Evolutionary conservation across 2,113 vertebrate genomes (phyloP).

Genomic region (Rhizomys pruinosus): DNA sequence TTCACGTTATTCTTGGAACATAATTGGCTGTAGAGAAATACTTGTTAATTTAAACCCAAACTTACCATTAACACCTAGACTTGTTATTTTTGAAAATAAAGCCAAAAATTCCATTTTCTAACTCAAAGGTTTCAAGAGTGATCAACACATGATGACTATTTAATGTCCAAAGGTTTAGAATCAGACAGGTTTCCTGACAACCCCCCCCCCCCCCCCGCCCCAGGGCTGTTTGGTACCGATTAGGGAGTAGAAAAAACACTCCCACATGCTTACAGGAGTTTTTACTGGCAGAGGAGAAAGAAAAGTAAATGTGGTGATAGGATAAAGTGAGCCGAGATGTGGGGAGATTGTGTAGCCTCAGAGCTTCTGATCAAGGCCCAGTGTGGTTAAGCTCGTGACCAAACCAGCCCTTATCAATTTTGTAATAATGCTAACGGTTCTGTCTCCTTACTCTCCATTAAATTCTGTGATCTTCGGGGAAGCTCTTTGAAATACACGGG

Average conservation of each 20-base stretch:
- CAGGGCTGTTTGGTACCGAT: conserved; percentile 38
- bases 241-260: conserved; percentile 18
- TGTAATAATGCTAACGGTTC: neutral
- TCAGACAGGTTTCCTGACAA: conserved; percentile 26
- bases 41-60: neutral
- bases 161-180: conserved; percentile 45
- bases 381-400: neutral
- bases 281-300: conserved; percentile 33
- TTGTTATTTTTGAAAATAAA: conserved; percentile 61
- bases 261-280: neutral
- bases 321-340: conserved; percentile 6
- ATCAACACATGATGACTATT: neutral
- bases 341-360: neutral
- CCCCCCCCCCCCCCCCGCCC: no score
- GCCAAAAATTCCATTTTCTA: neutral
- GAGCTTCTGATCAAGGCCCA: neutral
- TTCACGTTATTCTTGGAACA: conserved; percentile 22
- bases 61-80: neutral
- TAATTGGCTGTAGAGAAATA: neutral
- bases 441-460: neutral
- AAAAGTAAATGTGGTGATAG: neutral
- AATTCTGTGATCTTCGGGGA: neutral
- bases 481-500: conserved; percentile 15
- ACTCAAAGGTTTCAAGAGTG: neutral
- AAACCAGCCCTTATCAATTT: neutral